These are phyloP conservation scores for Rostratula benghalensis DNA, from an alignment of 2,113 vertebrate genomes.

Conservation along the genomic window DNA sequence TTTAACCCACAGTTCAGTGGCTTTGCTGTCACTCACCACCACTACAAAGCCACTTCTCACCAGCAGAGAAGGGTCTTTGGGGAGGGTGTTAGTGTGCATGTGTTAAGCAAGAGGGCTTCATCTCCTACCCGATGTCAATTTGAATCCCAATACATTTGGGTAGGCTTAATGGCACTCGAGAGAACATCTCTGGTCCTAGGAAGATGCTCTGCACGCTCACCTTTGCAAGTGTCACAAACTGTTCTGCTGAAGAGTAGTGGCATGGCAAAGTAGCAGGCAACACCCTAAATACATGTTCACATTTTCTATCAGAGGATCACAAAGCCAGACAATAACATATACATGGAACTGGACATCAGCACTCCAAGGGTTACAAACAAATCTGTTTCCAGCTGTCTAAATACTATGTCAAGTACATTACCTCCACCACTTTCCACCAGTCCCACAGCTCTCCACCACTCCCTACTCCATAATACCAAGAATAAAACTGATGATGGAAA, in stretches of 20 bases:
- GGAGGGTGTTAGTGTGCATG: background rate
- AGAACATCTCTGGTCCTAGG: accelerated
- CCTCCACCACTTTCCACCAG: background rate
- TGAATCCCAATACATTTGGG: background rate
- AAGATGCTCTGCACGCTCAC: background rate
- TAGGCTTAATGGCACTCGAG: background rate
- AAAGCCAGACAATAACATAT: background rate
- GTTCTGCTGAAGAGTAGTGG: background rate
- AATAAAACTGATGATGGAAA: background rate
- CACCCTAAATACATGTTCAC: background rate
- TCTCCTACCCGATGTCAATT: accelerated
- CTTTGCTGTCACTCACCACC: background rate
- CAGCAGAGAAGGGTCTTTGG: background rate
- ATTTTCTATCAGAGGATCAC: background rate
- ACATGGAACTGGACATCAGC: background rate
- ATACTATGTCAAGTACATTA: background rate
- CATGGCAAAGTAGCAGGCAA: background rate
- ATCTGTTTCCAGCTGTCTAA: background rate
- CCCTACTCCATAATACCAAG: background rate
- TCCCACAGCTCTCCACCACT: background rate
- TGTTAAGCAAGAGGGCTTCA: background rate
- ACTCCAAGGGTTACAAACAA: background rate
- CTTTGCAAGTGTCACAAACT: background rate
- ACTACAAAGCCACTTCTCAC: background rate
- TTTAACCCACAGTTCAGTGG: background rate